These are phyloP conservation scores for Sarcophaga rosellei DNA, from an alignment of 2,888 invertebrate species.

Conservation along the genomic window DNA sequence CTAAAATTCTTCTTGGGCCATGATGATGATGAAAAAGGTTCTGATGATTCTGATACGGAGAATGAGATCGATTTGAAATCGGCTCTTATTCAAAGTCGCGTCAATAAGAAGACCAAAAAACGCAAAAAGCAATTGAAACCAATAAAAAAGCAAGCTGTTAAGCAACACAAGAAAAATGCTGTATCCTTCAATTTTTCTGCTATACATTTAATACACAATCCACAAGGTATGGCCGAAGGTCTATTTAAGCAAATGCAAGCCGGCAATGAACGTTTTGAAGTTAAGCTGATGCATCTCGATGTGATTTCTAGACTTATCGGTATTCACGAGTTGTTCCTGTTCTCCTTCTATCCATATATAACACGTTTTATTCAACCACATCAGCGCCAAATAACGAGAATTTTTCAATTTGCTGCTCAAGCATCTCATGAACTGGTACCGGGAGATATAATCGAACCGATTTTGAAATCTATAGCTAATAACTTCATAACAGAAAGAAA, in stretches of 20 bases:
- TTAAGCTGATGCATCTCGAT: constrained; percentile 96
- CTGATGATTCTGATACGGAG: too few relatives aligned
- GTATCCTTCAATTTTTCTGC: constrained; percentile 96
- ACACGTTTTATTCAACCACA: constrained; percentile 94
- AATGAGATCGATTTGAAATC: too few relatives aligned
- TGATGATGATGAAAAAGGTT: too few relatives aligned
- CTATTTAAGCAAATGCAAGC: constrained; percentile 93
- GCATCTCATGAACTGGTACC: constrained; percentile 97
- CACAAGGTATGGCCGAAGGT: constrained; percentile 97
- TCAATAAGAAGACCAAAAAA: too few relatives aligned
- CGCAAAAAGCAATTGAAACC: constrained; percentile 94
- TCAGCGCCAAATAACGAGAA: constrained; percentile 96
- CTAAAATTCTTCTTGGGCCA: too few relatives aligned
- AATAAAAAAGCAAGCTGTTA: constrained; percentile 91
- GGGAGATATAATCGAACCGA: constrained; percentile 95
- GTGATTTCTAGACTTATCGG: constrained; percentile 97
- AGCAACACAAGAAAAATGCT: constrained; percentile 90
- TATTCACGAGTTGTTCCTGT: constrained; percentile 94
- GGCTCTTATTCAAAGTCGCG: too few relatives aligned
- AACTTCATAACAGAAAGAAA: too few relatives aligned
- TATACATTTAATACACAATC: constrained; percentile 96
- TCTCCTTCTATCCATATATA: constrained; percentile 97
- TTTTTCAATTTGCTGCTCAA: constrained; percentile 97
- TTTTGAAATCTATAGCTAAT: constrained; percentile 94
- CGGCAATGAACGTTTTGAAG: constrained; percentile 95